Conservation (phyloP, 2,113 vertebrate genomes). For the Scolopax mira region DNA sequence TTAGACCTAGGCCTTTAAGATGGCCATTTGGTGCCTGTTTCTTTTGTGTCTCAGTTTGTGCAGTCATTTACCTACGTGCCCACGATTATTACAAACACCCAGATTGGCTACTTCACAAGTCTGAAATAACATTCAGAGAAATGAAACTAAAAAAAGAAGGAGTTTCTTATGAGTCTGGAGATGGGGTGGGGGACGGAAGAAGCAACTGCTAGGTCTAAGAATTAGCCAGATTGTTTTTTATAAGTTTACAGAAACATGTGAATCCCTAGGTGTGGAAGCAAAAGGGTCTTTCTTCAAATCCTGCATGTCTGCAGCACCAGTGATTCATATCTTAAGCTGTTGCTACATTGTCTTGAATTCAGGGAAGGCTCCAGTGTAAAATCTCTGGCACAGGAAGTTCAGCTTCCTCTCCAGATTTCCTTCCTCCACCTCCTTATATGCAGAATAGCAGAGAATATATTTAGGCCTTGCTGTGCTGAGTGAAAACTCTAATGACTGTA, state of each 20-base stretch:
- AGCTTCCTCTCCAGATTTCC: conserved; percentile 62
- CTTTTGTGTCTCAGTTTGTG: neutral
- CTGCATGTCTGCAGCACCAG: neutral
- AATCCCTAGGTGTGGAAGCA: neutral
- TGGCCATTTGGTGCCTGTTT: neutral
- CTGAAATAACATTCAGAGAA: conserved; percentile 6
- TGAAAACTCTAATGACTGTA: neutral
- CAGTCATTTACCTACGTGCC: neutral
- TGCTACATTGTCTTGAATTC: conserved; percentile 14
- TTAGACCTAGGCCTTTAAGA: neutral
- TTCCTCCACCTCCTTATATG: conserved; percentile 23
- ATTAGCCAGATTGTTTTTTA: neutral
- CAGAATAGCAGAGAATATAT: neutral
- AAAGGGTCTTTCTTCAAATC: neutral
- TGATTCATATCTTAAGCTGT: neutral
- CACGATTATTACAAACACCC: neutral
- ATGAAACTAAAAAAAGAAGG: neutral
- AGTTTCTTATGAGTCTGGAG: neutral
- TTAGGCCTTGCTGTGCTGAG: neutral
- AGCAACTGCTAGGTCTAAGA: neutral
- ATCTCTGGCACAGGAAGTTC: conserved; percentile 42
- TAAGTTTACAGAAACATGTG: neutral
- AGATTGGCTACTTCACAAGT: neutral
- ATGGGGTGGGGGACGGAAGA: neutral
- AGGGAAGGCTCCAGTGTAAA: conserved; percentile 31